Evolutionary conservation across 2,797 vertebrate species (phyloP).

Genomic region (Anisognathus igniventris): DNA sequence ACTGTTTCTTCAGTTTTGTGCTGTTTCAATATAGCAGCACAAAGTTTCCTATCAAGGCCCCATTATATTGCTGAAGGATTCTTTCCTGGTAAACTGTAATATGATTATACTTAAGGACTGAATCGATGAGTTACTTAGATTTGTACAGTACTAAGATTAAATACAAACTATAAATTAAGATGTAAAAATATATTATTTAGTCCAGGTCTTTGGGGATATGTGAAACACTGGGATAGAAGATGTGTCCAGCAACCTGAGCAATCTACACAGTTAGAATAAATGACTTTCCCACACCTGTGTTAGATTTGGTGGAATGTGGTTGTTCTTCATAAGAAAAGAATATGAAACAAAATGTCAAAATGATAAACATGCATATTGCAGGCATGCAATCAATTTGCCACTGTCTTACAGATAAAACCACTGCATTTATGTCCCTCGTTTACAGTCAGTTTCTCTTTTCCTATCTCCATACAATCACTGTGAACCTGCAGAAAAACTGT

Average conservation of each 20-base stretch:
- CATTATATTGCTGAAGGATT: background rate
- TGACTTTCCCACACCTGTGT: constrained; percentile 1
- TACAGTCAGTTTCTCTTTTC: constrained; percentile 15
- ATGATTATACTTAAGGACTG: background rate
- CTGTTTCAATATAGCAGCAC: background rate
- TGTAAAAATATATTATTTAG: constrained; percentile 24
- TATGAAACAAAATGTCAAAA: constrained; percentile 21
- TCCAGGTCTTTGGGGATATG: background rate
- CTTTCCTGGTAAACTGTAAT: background rate
- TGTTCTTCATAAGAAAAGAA: constrained; percentile 12
- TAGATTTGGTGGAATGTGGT: constrained; percentile 15
- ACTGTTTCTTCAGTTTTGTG: background rate
- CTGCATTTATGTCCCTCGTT: background rate
- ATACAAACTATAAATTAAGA: constrained; percentile 8
- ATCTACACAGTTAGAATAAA: background rate
- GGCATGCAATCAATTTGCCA: background rate
- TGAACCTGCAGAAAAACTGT: constrained; percentile 46
- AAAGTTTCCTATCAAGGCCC: background rate
- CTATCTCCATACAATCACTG: constrained; percentile 36
- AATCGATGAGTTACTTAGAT: constrained; percentile 5
- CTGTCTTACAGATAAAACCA: background rate
- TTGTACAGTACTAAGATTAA: background rate
- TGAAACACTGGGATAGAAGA: background rate
- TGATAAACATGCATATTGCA: background rate
- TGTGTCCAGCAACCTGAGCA: constrained; percentile 2